phyloP scores from a whole-genome alignment of 2,888 invertebrate species.

The Ypsolopha scabrella region DNA sequence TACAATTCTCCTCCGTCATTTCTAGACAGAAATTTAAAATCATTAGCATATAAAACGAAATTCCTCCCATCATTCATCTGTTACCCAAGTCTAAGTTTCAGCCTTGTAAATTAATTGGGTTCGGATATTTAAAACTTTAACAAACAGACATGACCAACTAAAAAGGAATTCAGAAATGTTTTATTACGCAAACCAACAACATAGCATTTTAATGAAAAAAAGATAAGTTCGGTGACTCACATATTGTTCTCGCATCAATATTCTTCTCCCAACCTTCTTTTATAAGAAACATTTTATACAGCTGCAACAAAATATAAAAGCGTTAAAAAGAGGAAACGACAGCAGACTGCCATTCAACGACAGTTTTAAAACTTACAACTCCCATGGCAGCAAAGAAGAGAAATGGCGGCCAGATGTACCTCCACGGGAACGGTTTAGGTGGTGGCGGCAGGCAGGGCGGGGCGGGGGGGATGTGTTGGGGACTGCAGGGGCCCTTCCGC shows the following conservation, averaged over 20 bases:
- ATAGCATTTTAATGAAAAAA: too few relatives aligned
- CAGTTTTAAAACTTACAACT: slow-evolving; percentile 27
- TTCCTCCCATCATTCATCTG: too few relatives aligned
- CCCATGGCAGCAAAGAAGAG: slow-evolving; percentile 39
- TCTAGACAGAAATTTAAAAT: too few relatives aligned
- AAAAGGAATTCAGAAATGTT: too few relatives aligned
- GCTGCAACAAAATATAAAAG: slow-evolving; percentile 21
- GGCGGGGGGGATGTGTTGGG: slow-evolving; percentile 24
- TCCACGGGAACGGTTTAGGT: slow-evolving; percentile 45
- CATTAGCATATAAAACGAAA: too few relatives aligned
- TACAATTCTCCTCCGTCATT: too few relatives aligned
- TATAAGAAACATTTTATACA: slow-evolving; percentile 39
- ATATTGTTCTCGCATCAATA: slow-evolving; percentile 23
- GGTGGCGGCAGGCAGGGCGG: slow-evolving; percentile 46
- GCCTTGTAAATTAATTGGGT: too few relatives aligned
- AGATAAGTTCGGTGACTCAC: slow-evolving; percentile 29
- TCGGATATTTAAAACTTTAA: too few relatives aligned
- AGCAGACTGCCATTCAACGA: background rate
- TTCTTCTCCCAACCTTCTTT: slow-evolving; percentile 19
- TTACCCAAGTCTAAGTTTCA: too few relatives aligned
- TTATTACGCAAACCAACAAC: too few relatives aligned
- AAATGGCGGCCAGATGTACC: slow-evolving; percentile 28
- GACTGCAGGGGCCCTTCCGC: slow-evolving; percentile 35
- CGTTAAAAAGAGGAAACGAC: background rate
- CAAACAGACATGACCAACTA: too few relatives aligned